These are phyloP conservation scores for Diogma glabrata DNA, from an alignment of 2,888 invertebrate species.

Conservation along the genomic window DNA sequence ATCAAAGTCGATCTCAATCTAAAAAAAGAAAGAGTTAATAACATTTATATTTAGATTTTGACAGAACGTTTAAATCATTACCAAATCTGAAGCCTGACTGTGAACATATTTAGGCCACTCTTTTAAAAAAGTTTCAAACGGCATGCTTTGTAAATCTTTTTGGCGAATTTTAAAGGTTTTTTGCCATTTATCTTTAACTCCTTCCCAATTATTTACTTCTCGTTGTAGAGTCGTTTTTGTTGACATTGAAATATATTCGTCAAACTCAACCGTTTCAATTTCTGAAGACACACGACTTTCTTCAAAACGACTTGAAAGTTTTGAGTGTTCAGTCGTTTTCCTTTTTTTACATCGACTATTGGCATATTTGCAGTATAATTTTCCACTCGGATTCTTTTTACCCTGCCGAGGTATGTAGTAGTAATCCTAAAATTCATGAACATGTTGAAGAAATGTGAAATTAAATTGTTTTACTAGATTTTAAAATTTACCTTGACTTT, in stretches of 20 bases:
- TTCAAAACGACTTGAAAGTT: background rate
- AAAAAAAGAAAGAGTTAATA: background rate
- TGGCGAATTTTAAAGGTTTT: background rate
- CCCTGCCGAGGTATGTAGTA: slow-evolving; percentile 5
- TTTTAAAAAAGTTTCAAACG: background rate
- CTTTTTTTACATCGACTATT: background rate
- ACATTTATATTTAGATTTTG: background rate
- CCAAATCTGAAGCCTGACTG: background rate
- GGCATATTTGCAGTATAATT: slow-evolving; percentile 2
- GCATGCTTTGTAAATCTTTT: background rate
- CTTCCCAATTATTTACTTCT: background rate
- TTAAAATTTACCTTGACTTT: background rate
- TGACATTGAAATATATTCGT: background rate
- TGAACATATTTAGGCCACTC: background rate
- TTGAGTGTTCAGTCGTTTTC: background rate
- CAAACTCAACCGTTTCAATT: background rate
- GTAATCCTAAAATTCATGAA: background rate
- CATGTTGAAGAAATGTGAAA: too few species aligned
- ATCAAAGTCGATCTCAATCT: too few species aligned
- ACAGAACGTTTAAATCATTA: slow-evolving; percentile 5
- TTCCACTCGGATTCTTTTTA: slow-evolving; percentile 8
- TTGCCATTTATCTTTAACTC: background rate
- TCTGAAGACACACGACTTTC: background rate
- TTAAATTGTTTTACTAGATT: background rate
- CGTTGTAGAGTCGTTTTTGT: background rate